Percentiles rank a stretch among this genome's conserved stretches.
Conservation (phyloP, 1,140 invertebrate genomes). For the Luehdorfia chinensis region DNA sequence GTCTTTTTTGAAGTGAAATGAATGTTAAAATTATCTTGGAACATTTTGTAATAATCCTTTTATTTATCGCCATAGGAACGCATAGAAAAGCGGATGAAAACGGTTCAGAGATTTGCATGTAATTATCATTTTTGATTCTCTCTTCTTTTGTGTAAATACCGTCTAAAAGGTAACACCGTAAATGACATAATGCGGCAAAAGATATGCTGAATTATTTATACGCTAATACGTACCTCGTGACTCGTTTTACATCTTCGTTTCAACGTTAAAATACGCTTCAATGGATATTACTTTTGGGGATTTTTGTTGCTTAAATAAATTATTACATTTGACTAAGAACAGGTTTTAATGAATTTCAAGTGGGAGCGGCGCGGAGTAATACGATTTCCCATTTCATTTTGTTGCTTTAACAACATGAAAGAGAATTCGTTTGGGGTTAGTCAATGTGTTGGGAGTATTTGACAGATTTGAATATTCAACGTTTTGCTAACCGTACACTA, state of each 20-base stretch:
- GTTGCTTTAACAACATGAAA: conserved; percentile 61
- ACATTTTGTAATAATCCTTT: no score
- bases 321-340: conserved; percentile 68
- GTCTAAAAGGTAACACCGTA: conserved; percentile 67
- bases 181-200: conserved; percentile 73
- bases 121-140: conserved; percentile 76
- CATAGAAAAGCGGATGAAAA: conserved; percentile 14
- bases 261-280: conserved; percentile 59
- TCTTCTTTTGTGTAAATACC: conserved; percentile 74
- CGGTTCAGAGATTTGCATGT: conserved; percentile 69
- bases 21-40: no score
- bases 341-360: conserved; percentile 71
- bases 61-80: no score
- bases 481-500: background rate
- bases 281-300: conserved; percentile 72
- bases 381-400: conserved; percentile 54
- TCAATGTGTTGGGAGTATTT: conserved; percentile 31
- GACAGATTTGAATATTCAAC: conserved; percentile 13
- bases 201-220: conserved; percentile 75
- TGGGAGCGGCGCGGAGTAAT: conserved; percentile 44
- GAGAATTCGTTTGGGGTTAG: conserved; percentile 53
- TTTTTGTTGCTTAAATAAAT: conserved; percentile 75
- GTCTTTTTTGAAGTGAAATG: no score
- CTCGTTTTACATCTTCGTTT: conserved; percentile 45
- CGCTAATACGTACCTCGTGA: conserved; percentile 53